Conservation (phyloP, 2,888 invertebrate species). For the Unio pictorum region DNA sequence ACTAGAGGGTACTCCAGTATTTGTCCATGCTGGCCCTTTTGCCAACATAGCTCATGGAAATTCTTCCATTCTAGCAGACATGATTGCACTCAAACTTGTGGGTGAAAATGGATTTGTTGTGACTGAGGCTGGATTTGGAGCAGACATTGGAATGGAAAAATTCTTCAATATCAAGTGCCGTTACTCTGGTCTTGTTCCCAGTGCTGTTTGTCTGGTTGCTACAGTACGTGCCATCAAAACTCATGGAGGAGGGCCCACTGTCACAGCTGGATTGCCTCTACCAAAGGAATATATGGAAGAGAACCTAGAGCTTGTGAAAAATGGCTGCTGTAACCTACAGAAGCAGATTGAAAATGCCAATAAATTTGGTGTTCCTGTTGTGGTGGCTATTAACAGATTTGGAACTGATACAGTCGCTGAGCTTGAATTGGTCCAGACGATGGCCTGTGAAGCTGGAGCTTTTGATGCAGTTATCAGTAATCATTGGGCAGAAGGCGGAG, state of each 20-base stretch:
- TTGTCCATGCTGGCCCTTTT: conserved; percentile 98
- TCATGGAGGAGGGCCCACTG: conserved; percentile 97
- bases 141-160: conserved; percentile 99
- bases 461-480: conserved; percentile 88
- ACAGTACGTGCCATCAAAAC: conserved; percentile 97
- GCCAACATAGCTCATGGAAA: conserved; percentile 99
- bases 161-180: conserved; percentile 98
- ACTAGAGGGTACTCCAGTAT: conserved; percentile 86
- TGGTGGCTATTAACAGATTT: conserved; percentile 93
- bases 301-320: conserved; percentile 87
- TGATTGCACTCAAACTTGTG: conserved; percentile 92
- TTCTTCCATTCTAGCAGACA: conserved; percentile 93
- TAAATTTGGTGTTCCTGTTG: conserved; percentile 92
- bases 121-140: conserved; percentile 98
- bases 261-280: conserved; percentile 86
- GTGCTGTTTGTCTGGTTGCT: conserved; percentile 92
- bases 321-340: conserved; percentile 90
- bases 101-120: conserved; percentile 91
- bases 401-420: conserved; percentile 89
- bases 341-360: conserved; percentile 95
- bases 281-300: conserved; percentile 85
- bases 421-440: conserved; percentile 82
- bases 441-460: conserved; percentile 85
- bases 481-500: conserved; percentile 92
- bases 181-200: conserved; percentile 86